Evolutionary conservation across 2,888 invertebrate species (phyloP), one percentile per base, ranked within the genome.

Genomic region (Scaptomyza cyrtandrae): DNA sequence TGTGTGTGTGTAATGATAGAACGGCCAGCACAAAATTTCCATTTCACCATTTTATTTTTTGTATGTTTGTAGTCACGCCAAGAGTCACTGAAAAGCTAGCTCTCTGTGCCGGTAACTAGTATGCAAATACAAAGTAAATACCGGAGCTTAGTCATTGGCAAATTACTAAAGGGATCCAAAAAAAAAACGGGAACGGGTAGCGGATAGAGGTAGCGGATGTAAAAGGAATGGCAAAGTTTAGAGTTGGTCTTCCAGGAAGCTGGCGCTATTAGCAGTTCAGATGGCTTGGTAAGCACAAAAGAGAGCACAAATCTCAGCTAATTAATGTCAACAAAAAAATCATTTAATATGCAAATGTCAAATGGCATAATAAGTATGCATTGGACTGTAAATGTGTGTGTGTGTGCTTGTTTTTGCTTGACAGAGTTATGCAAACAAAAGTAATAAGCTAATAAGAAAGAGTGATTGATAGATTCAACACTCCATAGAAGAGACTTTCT

Each of bases 321-420:
- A 90, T 89, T 88, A 85, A 86, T 90, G 84, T 90, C 89, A 89
- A 89, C 82, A 89, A 60, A 71, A 71, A 80, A 75, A 80, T 76
- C 84, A 90, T 89, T 88, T 89, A 72, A 78, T 84, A 88, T 89
- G 88, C 78, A 89, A 89, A 89, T 89, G 79, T 79, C 78, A 87
- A 80, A 79, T 60, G 70, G 53, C 69, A 82, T 60, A 75, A 75
- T 67, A 57, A 64, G 46, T 44, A 57, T 58, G 45, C 39, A 45
- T 19, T 59, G 31, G 35, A 44, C 45, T 50, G 50, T 37, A 4
- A 13, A 10, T 33, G 48, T 35, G 11, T 55, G 33, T 43, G 50
- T 37, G 10, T 45, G 55, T 41, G 27, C 33, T 45, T 71, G 33
- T 60, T 56, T 75, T 66, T 76, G 33, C 46, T 27, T 46, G 24